A percentile compares a stretch with the other conserved stretches of the same genome.
phyloP scores from a whole-genome alignment of 2,888 invertebrate species.

The Sesia bembeciformis region DNA sequence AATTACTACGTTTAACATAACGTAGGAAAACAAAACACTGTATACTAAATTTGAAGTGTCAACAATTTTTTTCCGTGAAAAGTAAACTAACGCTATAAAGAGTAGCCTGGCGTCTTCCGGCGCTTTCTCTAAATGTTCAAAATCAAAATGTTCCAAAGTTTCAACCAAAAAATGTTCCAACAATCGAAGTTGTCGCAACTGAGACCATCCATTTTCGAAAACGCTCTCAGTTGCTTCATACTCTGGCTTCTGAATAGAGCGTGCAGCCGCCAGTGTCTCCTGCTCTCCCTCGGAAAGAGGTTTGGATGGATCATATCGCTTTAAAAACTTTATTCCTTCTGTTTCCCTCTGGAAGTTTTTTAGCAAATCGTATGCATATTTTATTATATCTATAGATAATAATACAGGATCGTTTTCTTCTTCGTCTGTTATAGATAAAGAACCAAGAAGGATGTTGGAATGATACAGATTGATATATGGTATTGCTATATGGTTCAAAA shows the following conservation, averaged over 20 bases:
- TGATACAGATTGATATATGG: conserved; percentile 15
- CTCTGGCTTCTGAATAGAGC: conserved; percentile 15
- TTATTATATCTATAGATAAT: conserved; percentile 24
- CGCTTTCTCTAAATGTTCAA: conserved; percentile 10
- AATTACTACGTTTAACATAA: conserved; percentile 16
- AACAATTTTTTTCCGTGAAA: conserved; percentile 14
- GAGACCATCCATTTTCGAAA: conserved; percentile 32
- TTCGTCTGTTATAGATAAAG: conserved; percentile 10
- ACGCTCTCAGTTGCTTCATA: conserved; percentile 16
- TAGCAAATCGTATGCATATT: conserved; percentile 29
- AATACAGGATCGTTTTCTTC: conserved; percentile 14
- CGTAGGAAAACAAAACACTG: conserved; percentile 23
- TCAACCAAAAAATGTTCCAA: conserved; percentile 19
- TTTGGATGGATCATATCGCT: background rate
- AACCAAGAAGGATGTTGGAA: conserved; percentile 8
- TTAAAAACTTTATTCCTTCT: no score
- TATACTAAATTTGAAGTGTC: conserved; percentile 14
- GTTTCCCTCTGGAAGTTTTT: conserved; percentile 18
- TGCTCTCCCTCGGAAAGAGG: background rate
- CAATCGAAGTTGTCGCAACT: conserved; percentile 4
- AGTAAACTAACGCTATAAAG: conserved; percentile 25
- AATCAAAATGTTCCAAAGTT: conserved; percentile 10
- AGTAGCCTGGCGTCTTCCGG: conserved; percentile 21
- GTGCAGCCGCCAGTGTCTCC: background rate
- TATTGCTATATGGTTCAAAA: conserved; percentile 11